Base-by-base conservation (phyloP, 2,797 vertebrate species). In the Amphiprion clarkii region DNA sequence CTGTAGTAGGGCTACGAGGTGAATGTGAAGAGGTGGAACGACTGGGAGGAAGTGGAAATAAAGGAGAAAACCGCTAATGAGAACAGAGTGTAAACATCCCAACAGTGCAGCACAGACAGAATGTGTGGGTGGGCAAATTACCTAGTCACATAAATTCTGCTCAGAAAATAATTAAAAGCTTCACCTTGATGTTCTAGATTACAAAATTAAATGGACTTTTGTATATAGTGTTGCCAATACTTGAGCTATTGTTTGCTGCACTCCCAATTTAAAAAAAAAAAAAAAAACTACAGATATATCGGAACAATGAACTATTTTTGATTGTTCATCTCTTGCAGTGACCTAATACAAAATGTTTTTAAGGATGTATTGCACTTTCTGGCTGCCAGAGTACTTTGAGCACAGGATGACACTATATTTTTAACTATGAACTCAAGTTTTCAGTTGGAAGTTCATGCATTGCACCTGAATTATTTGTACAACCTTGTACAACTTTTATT, bases 1-100 rank as follows among this genome's bases (percentile, higher is more conserved):
- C 60, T 71, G n/a, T 62, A n/a, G 36, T 61, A 33, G 67, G 3
- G 14, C 29, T 27, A 19, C 70, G 59, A 67, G 53, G 21, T 59
- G 55, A 57, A 17, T 49, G 59, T 44, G 29, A 63, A 66, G 39
- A 14, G 31, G 63, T 8, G 4, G 29, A 56, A 51, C n/a, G 9
- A 39, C 49, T 19, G n/a, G 14, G n/a, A 62, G 25, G 31, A 44
- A 0, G 0, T 27, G 4, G 27, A 11, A 1, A 0, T 2, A 27
- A 27, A 27, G 12, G n/a, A 60, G 42, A 59, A 54, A 57, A 21
- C 52, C 13, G 7, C 16, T 16, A 31, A 29, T 17, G 53, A 31
- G 25, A 31, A 55, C 52, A 27, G 52, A 8, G n/a, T 23, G 51
- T 12, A 29, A 27, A 25, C 6, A 7, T 29, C 39, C 14, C 12